These are phyloP conservation scores for Meloidogyne chitwoodi DNA, from an alignment of 1,140 invertebrate species.

Conservation along the genomic window DNA sequence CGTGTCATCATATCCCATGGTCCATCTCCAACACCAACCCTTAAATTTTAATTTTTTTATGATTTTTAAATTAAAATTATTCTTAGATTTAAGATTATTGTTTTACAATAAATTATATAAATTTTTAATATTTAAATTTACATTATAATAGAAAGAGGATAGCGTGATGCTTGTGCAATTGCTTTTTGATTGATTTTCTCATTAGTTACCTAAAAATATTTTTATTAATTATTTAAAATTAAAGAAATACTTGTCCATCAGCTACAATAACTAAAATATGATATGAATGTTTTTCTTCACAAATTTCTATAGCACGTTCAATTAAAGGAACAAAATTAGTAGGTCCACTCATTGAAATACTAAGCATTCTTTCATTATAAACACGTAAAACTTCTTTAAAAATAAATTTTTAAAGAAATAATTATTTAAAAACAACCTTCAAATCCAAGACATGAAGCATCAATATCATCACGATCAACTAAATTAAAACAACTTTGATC, in stretches of 20 bases:
- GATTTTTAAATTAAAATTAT: background rate
- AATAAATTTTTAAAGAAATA: background rate
- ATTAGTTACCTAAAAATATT: slow-evolving; percentile 61
- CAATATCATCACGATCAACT: slow-evolving; percentile 51
- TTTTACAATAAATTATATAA: background rate
- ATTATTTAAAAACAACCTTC: slow-evolving; percentile 43
- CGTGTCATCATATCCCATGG: slow-evolving; percentile 65
- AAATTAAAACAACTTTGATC: slow-evolving; percentile 62
- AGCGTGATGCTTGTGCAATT: slow-evolving; percentile 65
- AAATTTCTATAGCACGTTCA: slow-evolving; percentile 63
- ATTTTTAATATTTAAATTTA: slow-evolving; percentile 27
- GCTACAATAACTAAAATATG: slow-evolving; percentile 59
- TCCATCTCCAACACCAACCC: slow-evolving; percentile 66
- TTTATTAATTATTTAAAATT: background rate
- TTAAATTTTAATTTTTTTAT: slow-evolving; percentile 3
- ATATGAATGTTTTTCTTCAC: slow-evolving; percentile 59
- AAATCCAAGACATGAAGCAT: slow-evolving; percentile 53
- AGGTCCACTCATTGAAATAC: slow-evolving; percentile 60
- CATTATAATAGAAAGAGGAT: slow-evolving; percentile 66
- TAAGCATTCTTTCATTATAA: slow-evolving; percentile 57
- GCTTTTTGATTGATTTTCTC: slow-evolving; percentile 63
- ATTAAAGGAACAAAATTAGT: slow-evolving; percentile 65
- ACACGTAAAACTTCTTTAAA: slow-evolving; percentile 55
- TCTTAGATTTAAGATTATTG: background rate
- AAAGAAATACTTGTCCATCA: slow-evolving; percentile 31